Evolutionary conservation across 2,113 vertebrate genomes (phyloP).

Genomic region (Sakesphorus luctuosus): DNA sequence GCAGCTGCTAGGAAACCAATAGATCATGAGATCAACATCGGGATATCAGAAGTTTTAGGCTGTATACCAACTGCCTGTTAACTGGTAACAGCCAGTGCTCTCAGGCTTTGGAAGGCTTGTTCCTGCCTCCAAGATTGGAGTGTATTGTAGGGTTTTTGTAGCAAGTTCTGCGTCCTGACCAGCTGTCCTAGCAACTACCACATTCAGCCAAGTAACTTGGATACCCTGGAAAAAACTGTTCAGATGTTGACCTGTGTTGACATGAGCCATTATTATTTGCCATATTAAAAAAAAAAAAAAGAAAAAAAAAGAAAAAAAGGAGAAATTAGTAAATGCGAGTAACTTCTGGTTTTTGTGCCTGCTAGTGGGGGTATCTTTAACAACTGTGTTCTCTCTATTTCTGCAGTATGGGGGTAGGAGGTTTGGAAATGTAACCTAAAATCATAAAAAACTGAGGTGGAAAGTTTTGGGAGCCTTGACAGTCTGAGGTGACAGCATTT

Average conservation of each 20-base stretch:
- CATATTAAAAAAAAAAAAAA: neutral
- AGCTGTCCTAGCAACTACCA: neutral
- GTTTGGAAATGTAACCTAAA: neutral
- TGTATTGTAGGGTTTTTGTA: neutral
- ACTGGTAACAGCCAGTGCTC: neutral
- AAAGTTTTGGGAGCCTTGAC: neutral
- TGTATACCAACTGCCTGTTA: neutral
- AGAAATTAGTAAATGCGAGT: neutral
- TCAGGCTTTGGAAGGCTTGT: neutral
- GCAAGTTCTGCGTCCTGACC: neutral
- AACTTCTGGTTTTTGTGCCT: neutral
- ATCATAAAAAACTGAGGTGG: neutral
- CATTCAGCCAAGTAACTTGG: neutral
- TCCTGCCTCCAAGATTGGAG: neutral
- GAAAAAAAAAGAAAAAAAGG: too few species aligned
- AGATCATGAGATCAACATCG: neutral
- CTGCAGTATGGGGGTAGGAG: neutral
- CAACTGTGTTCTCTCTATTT: neutral
- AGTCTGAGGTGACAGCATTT: neutral
- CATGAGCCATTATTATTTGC: neutral
- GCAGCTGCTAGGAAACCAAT: constrained; percentile 4
- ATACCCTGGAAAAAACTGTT: neutral
- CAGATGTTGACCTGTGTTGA: neutral
- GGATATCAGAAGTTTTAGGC: neutral
- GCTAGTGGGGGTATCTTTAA: neutral